Conservation (phyloP, 2,797 vertebrate species). For the Nothura maculosa region DNA sequence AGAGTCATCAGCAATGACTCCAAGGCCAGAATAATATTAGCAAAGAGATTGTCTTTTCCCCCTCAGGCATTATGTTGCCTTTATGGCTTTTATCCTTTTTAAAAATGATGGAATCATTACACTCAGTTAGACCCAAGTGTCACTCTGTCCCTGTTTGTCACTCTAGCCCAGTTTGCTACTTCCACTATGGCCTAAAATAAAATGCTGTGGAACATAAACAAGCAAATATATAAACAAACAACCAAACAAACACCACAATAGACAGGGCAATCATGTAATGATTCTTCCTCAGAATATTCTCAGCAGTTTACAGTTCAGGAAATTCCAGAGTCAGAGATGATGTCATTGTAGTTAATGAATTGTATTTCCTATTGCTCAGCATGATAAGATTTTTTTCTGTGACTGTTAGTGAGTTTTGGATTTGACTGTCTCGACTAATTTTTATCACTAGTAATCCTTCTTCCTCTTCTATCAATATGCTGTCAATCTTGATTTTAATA, state of each 20-base stretch:
- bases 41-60: neutral
- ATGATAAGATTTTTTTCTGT: neutral
- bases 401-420: constrained; percentile 4
- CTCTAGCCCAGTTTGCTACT: neutral
- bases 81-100: constrained; percentile 8
- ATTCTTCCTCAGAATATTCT: constrained; percentile 20
- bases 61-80: neutral
- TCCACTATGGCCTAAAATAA: neutral
- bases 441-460: constrained; percentile 7
- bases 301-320: constrained; percentile 54
- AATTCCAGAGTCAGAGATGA: constrained; percentile 52
- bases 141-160: neutral
- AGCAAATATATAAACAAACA: no score
- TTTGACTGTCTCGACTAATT: constrained; percentile 25
- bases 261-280: neutral
- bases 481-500: neutral
- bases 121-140: neutral
- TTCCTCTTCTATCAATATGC: neutral
- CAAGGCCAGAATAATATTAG: neutral
- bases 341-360: constrained; percentile 55
- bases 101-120: neutral
- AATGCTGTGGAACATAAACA: neutral
- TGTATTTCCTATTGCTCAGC: constrained; percentile 48
- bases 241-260: rapidly evolving
- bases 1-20: neutral